Evolutionary conservation across 1,140 invertebrate genomes (phyloP).

Genomic region (Nasonia giraulti): DNA sequence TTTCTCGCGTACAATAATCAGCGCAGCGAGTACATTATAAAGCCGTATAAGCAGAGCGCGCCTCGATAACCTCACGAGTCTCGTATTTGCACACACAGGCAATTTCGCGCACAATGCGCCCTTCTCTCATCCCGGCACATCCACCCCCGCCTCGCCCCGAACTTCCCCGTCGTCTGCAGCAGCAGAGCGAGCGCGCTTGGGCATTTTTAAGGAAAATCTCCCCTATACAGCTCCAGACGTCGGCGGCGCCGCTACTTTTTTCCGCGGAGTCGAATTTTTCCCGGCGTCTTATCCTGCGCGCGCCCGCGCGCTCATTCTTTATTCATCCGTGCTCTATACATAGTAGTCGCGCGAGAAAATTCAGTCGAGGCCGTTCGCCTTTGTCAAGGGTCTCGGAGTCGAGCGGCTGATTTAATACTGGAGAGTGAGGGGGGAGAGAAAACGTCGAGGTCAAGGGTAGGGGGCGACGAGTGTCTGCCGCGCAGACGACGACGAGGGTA

Average conservation of each 20-base stretch:
- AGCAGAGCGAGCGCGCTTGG: background rate
- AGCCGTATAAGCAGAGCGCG: too few relatives aligned
- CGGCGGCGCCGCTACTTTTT: constrained; percentile 50
- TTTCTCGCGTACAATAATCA: too few relatives aligned
- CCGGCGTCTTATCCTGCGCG: background rate
- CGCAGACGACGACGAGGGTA: background rate
- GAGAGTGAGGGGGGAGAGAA: background rate
- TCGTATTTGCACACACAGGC: background rate
- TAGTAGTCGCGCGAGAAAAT: background rate
- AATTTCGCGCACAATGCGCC: background rate
- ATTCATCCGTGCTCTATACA: background rate
- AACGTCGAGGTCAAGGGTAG: constrained; percentile 44
- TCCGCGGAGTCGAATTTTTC: background rate
- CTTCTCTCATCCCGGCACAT: background rate
- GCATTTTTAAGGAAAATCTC: constrained; percentile 64
- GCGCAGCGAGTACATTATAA: too few relatives aligned
- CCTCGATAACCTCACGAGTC: too few relatives aligned
- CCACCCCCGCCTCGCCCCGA: background rate
- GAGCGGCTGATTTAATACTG: constrained; percentile 12
- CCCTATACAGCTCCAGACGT: constrained; percentile 48
- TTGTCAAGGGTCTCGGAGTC: background rate
- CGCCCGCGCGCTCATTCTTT: background rate
- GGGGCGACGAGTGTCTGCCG: background rate
- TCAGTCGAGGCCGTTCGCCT: constrained; percentile 10
- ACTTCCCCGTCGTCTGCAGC: constrained; percentile 55